Base-by-base conservation (phyloP, 1,140 invertebrate species). In the Hypothenemus hampei region DNA sequence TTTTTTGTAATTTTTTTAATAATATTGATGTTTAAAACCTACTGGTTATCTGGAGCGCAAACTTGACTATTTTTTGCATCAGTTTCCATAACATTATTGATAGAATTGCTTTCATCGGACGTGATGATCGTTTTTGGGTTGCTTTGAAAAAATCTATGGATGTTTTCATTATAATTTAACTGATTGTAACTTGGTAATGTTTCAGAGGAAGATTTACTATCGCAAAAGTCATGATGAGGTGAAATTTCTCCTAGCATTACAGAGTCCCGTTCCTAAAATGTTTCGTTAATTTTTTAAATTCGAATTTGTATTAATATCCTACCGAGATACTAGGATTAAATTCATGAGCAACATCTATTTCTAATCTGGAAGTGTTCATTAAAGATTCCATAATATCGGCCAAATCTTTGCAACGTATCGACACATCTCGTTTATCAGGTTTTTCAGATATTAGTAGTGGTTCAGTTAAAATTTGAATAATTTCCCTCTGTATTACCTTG, bases 201-300 rank as follows among this genome's bases (percentile, higher is more conserved):
- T 64, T 87, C 87, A 1, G 83, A 84, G 15, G 86, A 89, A 3
- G 85, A 86, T 71, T 88, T 89, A 66, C 86, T 88, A 67, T 88
- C 86, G 67, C 78, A 82, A 67, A 84, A 81, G 47, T 89, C 86
- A 64, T 89, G 86, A 69, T 91, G 87, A 3, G 89, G 89, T 7
- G 88, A 91, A 56, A 92, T 90, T 66, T 88, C 86, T 2, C 88
- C 88, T 4, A 91, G 73, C 79, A 90, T 89, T 1, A 88, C 83
- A 29, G 85, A 89, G 70, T 86, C 87, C 19, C 81, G 75, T 67
- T 89, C 85, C 81, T 89, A 46, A 45, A 37, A 16, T 13, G 18
- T 7, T 43, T 13, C 19, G 21, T 43, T 21, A 31, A 1, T 46
- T 8, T 15, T 46, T 31, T 26, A n/a, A n/a, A n/a, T n/a, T n/a